A percentile compares a stretch with the other conserved stretches of the same genome.
These are phyloP conservation scores for Brachypteracias leptosomus DNA, from an alignment of 2,113 vertebrate genomes.

Conservation along the genomic window DNA sequence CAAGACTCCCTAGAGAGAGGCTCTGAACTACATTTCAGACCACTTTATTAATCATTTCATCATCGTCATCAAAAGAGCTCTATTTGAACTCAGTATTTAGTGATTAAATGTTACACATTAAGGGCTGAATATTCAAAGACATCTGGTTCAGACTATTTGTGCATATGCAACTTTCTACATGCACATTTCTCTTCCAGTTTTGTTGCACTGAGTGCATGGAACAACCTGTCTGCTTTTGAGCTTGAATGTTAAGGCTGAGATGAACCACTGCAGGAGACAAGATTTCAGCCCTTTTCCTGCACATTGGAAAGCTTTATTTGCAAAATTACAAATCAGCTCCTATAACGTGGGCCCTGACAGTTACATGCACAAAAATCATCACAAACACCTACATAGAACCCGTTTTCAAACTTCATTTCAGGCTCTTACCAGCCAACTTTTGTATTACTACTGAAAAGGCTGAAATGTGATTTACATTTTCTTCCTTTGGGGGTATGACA, in stretches of 20 bases:
- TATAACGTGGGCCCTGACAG: not conserved
- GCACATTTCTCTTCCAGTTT: not conserved
- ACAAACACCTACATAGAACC: not conserved
- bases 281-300: not conserved
- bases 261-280: not conserved
- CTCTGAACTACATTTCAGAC: not conserved
- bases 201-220: not conserved
- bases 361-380: not conserved
- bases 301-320: not conserved
- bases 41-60: constrained; percentile 5
- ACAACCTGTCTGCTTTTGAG: not conserved
- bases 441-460: not conserved
- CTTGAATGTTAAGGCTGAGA: not conserved
- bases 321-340: not conserved
- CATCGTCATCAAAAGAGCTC: not conserved
- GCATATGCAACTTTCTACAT: not conserved
- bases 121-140: not conserved
- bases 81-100: not conserved
- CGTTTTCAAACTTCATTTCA: not conserved
- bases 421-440: not conserved
- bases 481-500: not conserved
- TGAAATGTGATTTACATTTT: not conserved
- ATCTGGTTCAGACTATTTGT: not conserved
- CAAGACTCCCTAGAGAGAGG: not conserved
- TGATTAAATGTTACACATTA: not conserved